These are phyloP conservation scores for Aptenodytes patagonicus DNA, from an alignment of 2,113 vertebrate species.

Conservation along the genomic window DNA sequence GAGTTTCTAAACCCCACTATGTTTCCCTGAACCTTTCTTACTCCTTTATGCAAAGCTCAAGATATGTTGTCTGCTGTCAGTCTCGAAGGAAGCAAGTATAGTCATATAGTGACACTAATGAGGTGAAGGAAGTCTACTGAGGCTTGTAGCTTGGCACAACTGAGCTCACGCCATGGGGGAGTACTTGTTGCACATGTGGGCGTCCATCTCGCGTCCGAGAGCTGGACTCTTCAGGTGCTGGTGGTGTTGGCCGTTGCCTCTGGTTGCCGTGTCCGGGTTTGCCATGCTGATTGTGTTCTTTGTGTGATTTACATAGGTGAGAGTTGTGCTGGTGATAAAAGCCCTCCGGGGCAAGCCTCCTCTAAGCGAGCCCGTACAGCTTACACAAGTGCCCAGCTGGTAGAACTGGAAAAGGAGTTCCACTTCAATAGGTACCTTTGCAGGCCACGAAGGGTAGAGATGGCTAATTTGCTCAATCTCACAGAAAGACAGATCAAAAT, in stretches of 20 bases:
- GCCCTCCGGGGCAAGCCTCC: constrained; percentile 90
- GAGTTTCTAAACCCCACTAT: background rate
- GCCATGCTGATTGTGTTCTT: constrained; percentile 66
- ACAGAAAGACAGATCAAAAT: constrained; percentile 99
- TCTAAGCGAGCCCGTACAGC: constrained; percentile 97
- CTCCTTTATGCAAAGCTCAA: background rate
- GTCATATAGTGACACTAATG: background rate
- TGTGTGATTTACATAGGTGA: constrained; percentile 86
- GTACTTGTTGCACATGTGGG: rapidly evolving
- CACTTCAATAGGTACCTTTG: constrained; percentile 99
- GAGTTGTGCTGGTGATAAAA: constrained; percentile 96
- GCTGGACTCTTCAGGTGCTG: background rate
- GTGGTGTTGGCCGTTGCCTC: background rate
- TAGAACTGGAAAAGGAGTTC: constrained; percentile 99
- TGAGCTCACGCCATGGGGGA: background rate
- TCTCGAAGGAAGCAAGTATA: background rate
- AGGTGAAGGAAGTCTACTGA: background rate
- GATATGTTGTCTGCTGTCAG: background rate
- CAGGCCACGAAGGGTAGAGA: constrained; percentile 93
- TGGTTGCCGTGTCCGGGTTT: background rate
- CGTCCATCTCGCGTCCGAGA: rapidly evolving
- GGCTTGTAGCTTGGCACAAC: background rate
- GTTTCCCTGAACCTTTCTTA: background rate
- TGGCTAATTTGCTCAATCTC: constrained; percentile 97
- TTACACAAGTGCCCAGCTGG: constrained; percentile 98